Conservation (phyloP, 2,888 invertebrate species). For the Trichacis sp. region DNA sequence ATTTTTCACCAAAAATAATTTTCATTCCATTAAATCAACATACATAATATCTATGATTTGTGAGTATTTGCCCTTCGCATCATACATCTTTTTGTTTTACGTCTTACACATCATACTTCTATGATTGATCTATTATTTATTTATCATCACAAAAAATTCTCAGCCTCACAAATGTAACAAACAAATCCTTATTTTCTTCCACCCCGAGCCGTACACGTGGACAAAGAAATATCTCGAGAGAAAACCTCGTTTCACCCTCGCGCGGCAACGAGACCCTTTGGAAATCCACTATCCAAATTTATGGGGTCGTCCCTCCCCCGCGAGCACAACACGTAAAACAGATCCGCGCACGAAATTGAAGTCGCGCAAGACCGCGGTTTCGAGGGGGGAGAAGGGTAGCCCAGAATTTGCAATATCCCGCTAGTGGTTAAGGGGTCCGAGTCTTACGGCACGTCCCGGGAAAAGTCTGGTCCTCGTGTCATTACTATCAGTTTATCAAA, state of each 20-base stretch:
- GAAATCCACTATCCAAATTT: constrained; percentile 42
- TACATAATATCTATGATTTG: too few species aligned
- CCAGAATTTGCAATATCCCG: constrained; percentile 55
- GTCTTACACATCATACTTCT: too few species aligned
- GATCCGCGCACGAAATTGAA: constrained; percentile 44
- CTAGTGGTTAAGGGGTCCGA: constrained; percentile 28
- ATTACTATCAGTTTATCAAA: constrained; percentile 67
- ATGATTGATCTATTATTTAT: too few species aligned
- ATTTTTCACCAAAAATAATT: too few species aligned
- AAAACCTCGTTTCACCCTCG: constrained; percentile 29
- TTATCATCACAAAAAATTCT: too few species aligned
- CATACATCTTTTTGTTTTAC: too few species aligned
- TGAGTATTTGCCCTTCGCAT: too few species aligned
- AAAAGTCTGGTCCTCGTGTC: constrained; percentile 49
- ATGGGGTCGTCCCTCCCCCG: constrained; percentile 24
- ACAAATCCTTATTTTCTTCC: too few species aligned
- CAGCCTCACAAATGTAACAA: too few species aligned
- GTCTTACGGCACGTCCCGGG: constrained; percentile 40
- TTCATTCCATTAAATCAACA: too few species aligned
- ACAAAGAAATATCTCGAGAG: constrained; percentile 6
- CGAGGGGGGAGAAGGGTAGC: constrained; percentile 50
- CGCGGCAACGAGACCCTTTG: constrained; percentile 34
- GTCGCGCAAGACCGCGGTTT: constrained; percentile 21
- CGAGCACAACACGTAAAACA: constrained; percentile 28
- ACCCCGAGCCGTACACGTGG: not conserved